Percentiles rank a stretch among this genome's conserved stretches.
phyloP scores from a whole-genome alignment of 2,113 vertebrate species.

The Otis tarda region DNA sequence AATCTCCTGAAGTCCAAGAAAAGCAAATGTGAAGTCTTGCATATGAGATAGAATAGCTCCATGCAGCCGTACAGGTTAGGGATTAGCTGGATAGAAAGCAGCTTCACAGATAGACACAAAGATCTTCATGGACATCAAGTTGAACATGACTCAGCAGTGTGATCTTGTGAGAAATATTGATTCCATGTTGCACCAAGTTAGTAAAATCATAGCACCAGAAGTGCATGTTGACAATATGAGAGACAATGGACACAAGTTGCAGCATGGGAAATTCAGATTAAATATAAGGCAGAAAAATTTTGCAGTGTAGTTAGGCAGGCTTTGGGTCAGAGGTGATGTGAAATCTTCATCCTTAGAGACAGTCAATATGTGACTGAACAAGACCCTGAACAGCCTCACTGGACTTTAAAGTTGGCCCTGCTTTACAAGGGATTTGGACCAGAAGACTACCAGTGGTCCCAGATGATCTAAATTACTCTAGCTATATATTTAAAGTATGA shows the following conservation, averaged over 20 bases:
- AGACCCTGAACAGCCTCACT: background rate
- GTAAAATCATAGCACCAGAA: background rate
- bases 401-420: background rate
- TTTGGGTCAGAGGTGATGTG: background rate
- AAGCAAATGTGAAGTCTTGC: background rate
- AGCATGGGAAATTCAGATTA: background rate
- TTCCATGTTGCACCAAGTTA: background rate
- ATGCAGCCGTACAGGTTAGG: background rate
- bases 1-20: background rate
- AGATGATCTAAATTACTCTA: background rate
- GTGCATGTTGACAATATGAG: background rate
- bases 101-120: background rate
- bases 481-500: background rate
- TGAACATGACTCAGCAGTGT: background rate
- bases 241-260: background rate
- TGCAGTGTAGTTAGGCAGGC: background rate
- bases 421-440: background rate
- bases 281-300: background rate
- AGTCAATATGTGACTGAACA: rapidly evolving
- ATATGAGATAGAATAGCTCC: background rate
- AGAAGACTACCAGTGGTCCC: background rate
- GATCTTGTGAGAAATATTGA: background rate
- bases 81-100: background rate
- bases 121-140: background rate
- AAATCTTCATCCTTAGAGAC: background rate